Base-by-base conservation (phyloP, 2,113 vertebrate genomes). In the Oophaga pumilio region DNA sequence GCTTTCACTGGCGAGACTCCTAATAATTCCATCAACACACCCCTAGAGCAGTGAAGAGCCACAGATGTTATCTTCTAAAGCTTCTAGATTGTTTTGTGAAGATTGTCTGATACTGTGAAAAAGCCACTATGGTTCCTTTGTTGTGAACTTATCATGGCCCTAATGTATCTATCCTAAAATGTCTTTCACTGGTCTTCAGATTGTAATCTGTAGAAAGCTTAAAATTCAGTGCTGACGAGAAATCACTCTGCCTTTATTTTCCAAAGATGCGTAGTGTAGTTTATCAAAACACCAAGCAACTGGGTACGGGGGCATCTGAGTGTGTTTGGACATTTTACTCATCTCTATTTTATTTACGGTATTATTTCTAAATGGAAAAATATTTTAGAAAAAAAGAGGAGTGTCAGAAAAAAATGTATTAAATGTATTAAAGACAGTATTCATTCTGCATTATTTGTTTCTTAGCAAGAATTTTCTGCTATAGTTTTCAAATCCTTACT, bases 61-160 rank as follows among this genome's bases (percentile, higher is more conserved):
- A 2, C 6, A 79, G 85, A 86, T 79, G 24, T 86, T 86, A 86
- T 86, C 76, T 26, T 84, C 68, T 80, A 20, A 86, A 79, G 50
- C 22, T 86, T 17, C 43, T 79, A 74, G 53, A 78, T 77, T 62
- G 71, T 86, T 43, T 62, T 78, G 24, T 56, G 43, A 78, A 78
- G 74, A 86, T 78, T 68, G 76, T 11, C 76, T 68, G n/a, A 77
- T 24, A 66, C 85, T 68, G 85, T 56, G 24, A 62, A 77, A 79
- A 68, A 56, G 24, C 62, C 76, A 79, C 76, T 79, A 79, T 86
- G 22, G 62, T 68, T 68, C 53, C 26, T 86, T 86, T 86, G 85
- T 79, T 68, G 76, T 86, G 60, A 62, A 68, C 76, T 80, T 28
- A 7, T 14, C n/a, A 15, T 64, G 85, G 76, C 85, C 76, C 49